Percentiles rank a stretch among this genome's conserved stretches.
Evolutionary conservation across 2,113 vertebrate genomes (phyloP).

Genomic region (Salvelinus sp.): DNA sequence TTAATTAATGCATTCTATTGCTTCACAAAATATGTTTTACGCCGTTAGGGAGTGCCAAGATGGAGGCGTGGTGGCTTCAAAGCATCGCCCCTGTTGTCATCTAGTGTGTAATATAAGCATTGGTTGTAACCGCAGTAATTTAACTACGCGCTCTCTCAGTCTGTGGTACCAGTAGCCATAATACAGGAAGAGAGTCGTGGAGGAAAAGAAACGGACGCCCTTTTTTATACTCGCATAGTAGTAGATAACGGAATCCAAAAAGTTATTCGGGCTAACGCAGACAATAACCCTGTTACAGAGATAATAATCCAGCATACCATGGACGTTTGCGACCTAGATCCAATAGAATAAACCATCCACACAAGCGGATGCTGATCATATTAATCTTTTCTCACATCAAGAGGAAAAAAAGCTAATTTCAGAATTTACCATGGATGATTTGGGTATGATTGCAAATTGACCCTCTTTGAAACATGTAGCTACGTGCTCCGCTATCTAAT

Average conservation of each 20-base stretch:
- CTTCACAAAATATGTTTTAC: too few relatives aligned
- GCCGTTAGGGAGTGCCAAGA: too few relatives aligned
- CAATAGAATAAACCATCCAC: slow-evolving; percentile 20
- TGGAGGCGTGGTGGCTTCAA: too few relatives aligned
- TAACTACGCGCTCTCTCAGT: slow-evolving; percentile 64
- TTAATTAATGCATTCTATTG: too few relatives aligned
- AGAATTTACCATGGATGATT: slow-evolving; percentile 68
- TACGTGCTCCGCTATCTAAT: slow-evolving; percentile 44
- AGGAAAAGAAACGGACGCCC: slow-evolving; percentile 63
- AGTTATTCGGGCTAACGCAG: slow-evolving; percentile 57
- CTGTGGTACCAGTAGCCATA: slow-evolving; percentile 52
- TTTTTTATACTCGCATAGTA: slow-evolving; percentile 38
- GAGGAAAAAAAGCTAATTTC: slow-evolving; percentile 35
- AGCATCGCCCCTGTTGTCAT: too few relatives aligned
- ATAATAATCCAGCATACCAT: not conserved
- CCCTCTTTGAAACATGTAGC: slow-evolving; percentile 19
- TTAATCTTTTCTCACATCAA: slow-evolving; percentile 5
- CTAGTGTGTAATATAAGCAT: too few relatives aligned
- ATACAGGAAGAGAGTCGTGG: slow-evolving; percentile 61
- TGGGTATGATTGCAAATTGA: slow-evolving; percentile 61
- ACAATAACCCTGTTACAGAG: slow-evolving; percentile 48
- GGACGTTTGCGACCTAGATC: slow-evolving; percentile 9
- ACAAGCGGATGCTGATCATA: slow-evolving; percentile 32
- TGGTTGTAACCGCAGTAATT: slow-evolving; percentile 56
- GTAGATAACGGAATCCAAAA: slow-evolving; percentile 69